A percentile compares a stretch with the other conserved stretches of the same genome.
These are phyloP conservation scores for Epiblema foenella DNA, from an alignment of 2,888 invertebrate species.

Conservation along the genomic window DNA sequence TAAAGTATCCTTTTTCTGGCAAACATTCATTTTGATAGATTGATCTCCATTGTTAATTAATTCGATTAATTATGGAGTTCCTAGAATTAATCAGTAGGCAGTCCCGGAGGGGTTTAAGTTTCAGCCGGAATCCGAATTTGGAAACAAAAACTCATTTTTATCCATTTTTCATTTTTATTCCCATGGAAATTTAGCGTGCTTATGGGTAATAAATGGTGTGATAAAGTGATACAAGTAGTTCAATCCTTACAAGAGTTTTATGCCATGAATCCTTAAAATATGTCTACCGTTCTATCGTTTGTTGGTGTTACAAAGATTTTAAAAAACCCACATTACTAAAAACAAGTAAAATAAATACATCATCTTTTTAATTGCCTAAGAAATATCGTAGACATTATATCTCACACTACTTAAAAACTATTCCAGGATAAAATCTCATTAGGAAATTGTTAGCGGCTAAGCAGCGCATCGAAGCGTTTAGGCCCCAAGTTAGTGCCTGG, in stretches of 20 bases:
- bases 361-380: background rate
- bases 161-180: slow-evolving; percentile 21
- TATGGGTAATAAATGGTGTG: background rate
- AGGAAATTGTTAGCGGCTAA: slow-evolving; percentile 39
- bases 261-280: background rate
- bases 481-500: slow-evolving; percentile 35
- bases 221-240: background rate
- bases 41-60: slow-evolving; percentile 44
- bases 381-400: background rate
- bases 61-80: slow-evolving; percentile 47
- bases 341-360: background rate
- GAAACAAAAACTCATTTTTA: slow-evolving; percentile 27
- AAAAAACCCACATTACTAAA: background rate
- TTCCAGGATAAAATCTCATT: slow-evolving; percentile 29
- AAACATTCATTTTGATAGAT: slow-evolving; percentile 43
- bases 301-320: background rate
- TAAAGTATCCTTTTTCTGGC: slow-evolving; percentile 29
- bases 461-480: slow-evolving; percentile 33
- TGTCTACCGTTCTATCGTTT: no score
- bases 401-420: background rate
- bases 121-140: slow-evolving; percentile 9
- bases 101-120: slow-evolving; percentile 30
- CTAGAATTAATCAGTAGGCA: slow-evolving; percentile 46
- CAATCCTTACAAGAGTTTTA: background rate
- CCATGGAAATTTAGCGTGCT: background rate